Base-by-base conservation (phyloP, 2,888 invertebrate genomes). In the Coelogynopora nodosa region DNA sequence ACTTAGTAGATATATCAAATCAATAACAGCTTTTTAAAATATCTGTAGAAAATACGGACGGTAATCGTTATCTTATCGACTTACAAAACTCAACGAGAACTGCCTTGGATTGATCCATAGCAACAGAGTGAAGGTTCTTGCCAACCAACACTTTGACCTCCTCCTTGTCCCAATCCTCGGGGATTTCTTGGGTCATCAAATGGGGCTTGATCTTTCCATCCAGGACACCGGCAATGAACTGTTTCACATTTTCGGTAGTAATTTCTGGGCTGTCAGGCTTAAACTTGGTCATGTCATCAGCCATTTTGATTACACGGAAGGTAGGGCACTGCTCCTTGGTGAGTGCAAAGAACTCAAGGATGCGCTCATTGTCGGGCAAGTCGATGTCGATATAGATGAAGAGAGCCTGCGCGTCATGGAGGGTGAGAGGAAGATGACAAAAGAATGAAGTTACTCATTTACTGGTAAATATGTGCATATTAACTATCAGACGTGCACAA, bases 71-170 rank as follows among this genome's bases (percentile, higher is more conserved):
- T 92, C 92, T 90, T 93, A 92, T n/a, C n/a, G n/a, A n/a, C n/a
- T n/a, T n/a, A n/a, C n/a, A 99, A 94, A 99, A 99, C 93, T 99
- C 98, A 89, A 99, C 98, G 87, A 99, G 94, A 84, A 98, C 99
- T 90, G 95, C 94, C 93, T 98, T 98, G 89, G 93, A 93, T 90
- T 94, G 94, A 92, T 98, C 95, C 89, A 95, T 94, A 84, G 94
- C 99, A 89, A 99, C 95, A 89, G 95, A 95, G 90, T 96, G 96
- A 92, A 99, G 99, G 94, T 99, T 99, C 91, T 94, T 95, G 88
- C 97, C 95, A 86, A 98, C 98, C 87, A 99, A 94, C 85, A 94
- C 93, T 93, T 97, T 98, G 88, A 99, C 99, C 86, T 97, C 95
- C 89, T 94, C 94, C 91, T 96, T 95, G 92, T 98, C 95, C 99